phyloP scores from a whole-genome alignment of 1,140 invertebrate species.

The Diploscapter pachys region DNA sequence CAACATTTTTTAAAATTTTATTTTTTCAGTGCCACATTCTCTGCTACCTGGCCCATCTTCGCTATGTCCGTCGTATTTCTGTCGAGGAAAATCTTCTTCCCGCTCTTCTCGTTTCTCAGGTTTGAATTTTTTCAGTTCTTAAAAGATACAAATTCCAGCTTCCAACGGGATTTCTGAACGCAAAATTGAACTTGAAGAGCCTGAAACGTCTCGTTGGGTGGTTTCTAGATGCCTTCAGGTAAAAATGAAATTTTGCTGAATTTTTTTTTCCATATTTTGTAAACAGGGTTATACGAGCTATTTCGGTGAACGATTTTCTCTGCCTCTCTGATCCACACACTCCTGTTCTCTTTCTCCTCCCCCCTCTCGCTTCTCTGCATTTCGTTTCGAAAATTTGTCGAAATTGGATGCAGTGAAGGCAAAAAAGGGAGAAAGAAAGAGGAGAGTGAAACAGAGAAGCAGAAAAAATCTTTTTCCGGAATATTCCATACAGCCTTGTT shows the following conservation, averaged over 20 bases:
- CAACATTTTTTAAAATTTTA: not conserved
- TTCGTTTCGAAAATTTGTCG: no score
- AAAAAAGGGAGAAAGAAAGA: no score
- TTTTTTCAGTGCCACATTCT: constrained; percentile 27
- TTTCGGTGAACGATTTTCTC: not conserved
- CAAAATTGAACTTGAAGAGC: no score
- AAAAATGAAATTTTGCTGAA: not conserved
- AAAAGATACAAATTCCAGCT: no score
- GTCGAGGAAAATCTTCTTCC: constrained; percentile 16
- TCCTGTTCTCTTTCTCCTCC: not conserved
- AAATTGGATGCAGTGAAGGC: no score
- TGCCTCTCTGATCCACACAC: not conserved
- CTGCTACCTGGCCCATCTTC: constrained; percentile 34
- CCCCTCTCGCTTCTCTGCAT: not conserved
- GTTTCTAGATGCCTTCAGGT: not conserved
- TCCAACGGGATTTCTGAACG: no score
- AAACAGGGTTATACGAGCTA: no score
- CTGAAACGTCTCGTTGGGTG: no score
- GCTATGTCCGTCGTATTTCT: constrained; percentile 9
- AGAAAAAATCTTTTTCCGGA: no score
- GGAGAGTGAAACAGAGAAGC: no score
- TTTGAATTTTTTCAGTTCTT: not conserved
- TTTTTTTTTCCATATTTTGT: not conserved
- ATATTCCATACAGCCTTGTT: no score
- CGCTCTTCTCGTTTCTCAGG: constrained; percentile 10